Percentiles rank a stretch among this genome's conserved stretches.
These are phyloP conservation scores for Phaethon lepturus DNA, from an alignment of 2,113 vertebrate species.

Conservation along the genomic window DNA sequence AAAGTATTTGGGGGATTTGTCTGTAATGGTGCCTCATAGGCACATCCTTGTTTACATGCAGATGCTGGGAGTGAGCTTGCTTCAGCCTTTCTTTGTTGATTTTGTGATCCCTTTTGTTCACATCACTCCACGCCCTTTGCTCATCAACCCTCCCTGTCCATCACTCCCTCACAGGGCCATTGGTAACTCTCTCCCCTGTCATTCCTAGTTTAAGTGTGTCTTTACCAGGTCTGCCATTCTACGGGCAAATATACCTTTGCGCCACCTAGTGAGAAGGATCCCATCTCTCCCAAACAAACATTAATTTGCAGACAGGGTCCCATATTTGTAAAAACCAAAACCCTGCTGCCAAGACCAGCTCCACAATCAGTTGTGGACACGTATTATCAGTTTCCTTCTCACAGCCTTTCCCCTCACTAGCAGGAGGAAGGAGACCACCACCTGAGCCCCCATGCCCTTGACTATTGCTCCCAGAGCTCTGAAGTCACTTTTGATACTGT, in stretches of 20 bases:
- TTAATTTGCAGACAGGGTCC: not conserved
- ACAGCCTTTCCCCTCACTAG: not conserved
- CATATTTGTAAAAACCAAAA: not conserved
- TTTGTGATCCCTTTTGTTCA: not conserved
- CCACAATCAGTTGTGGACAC: not conserved
- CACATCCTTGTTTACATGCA: not conserved
- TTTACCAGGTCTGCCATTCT: not conserved
- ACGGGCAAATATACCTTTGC: not conserved
- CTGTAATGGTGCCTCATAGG: not conserved
- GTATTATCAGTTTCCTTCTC: not conserved
- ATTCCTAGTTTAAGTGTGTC: not conserved
- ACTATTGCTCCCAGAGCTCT: not conserved
- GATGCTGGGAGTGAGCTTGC: not conserved
- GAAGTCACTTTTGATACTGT: too few species aligned
- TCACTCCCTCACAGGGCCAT: not conserved
- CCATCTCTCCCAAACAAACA: not conserved
- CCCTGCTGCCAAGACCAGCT: not conserved
- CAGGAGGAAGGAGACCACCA: not conserved
- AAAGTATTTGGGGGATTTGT: not conserved
- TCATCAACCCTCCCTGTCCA: not conserved
- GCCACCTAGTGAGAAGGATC: not conserved
- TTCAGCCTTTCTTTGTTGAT: not conserved
- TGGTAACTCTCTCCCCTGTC: not conserved
- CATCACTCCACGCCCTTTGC: not conserved
- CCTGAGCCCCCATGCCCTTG: not conserved